Conservation (phyloP, 2,113 vertebrate genomes). For the Phalacrocorax brasilianus region DNA sequence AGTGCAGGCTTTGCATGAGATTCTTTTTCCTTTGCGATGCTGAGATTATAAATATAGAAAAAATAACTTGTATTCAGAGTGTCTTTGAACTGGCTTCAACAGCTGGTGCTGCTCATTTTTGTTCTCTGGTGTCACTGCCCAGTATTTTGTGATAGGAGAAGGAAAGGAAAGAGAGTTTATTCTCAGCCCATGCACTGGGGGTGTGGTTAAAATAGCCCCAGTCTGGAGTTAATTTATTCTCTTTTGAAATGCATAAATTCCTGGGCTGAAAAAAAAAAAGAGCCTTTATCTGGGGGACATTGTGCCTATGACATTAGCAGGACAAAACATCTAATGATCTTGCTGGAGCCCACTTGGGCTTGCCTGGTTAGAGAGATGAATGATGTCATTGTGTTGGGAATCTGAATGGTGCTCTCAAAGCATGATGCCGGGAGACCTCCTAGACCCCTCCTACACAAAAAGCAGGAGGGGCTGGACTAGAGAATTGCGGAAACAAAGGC, state of each 20-base stretch:
- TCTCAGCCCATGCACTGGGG: neutral
- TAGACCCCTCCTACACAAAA: neutral
- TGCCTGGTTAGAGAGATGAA: slow-evolving; percentile 25
- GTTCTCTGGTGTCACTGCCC: neutral
- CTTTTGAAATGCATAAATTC: neutral
- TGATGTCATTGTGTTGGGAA: slow-evolving; percentile 7
- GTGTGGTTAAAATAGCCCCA: neutral
- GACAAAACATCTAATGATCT: slow-evolving; percentile 34
- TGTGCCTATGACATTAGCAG: slow-evolving; percentile 32
- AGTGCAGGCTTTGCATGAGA: neutral
- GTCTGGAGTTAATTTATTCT: neutral
- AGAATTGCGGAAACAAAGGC: neutral
- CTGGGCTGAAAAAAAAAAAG: neutral
- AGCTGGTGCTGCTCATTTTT: neutral
- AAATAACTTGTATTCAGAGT: neutral
- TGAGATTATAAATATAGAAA: neutral
- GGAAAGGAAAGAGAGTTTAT: neutral
- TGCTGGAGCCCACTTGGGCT: neutral
- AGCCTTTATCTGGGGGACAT: neutral
- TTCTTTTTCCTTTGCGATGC: neutral
- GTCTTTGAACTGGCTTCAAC: neutral
- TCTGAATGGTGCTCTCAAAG: neutral
- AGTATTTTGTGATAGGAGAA: neutral
- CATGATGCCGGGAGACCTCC: neutral
- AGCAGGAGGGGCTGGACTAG: neutral